Base-by-base conservation (phyloP, 2,888 invertebrate genomes). In the Brenthis daphne region DNA sequence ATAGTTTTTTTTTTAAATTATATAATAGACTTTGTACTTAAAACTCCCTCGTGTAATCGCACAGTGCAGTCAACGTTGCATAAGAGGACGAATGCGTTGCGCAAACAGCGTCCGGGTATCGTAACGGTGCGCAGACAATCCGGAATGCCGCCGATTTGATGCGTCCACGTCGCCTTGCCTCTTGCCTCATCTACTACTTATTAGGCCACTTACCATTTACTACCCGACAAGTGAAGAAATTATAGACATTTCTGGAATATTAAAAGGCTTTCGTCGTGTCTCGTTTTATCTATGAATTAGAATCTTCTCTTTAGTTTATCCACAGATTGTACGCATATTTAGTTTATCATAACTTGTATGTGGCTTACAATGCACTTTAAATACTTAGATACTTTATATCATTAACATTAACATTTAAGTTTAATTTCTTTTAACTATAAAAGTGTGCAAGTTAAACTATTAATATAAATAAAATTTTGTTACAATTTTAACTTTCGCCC, bases 91-190 rank as follows among this genome's bases (percentile, higher is more conserved):
- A 85, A 87, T 89, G 88, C 86, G 87, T 84, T 89, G 85, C 88
- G 88, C 87, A 90, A 89, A 80, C 80, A 77, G 83, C 76, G 86
- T 89, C 89, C 90, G 90, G 90, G 86, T 88, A 72, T 73, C 82
- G 83, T 90, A 89, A 90, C 90, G 89, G 88, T 87, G 81, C 83
- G 82, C 84, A 84, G 81, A 84, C 88, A 85, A 85, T 86, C 87
- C 86, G 90, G 91, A 90, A 90, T 90, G 90, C 85, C 83, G 85
- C 79, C 82, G 84, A 89, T 90, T 87, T 87, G 89, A 85, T 80
- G 83, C 86, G 85, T 80, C 67, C 80, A 83, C 86, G 85, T 80
- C 67, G 56, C 65, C 57, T 65, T 58, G 55, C 37, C 56, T 67
- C 80, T 89, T 90, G 90, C 88, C 75, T 83, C 88, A 73, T 73